phyloP scores from a whole-genome alignment of 2,113 vertebrate genomes.

The Tichodroma muraria region DNA sequence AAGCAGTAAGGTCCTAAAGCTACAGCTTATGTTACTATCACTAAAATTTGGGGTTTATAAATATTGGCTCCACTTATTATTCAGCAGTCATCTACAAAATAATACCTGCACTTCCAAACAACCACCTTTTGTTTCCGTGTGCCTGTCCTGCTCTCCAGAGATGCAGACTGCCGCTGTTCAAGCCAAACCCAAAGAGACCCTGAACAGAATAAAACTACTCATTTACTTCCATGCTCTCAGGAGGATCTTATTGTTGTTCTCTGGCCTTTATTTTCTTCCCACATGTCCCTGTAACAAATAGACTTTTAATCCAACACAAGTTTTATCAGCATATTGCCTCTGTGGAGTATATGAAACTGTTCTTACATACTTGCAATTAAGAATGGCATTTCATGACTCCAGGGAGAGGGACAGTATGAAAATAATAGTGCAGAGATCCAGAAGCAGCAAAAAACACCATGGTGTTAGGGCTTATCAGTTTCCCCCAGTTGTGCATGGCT shows the following conservation, averaged over 20 bases:
- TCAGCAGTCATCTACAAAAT: background rate
- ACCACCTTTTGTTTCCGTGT: background rate
- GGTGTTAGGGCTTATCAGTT: background rate
- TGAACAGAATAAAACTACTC: background rate
- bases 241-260: background rate
- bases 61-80: background rate
- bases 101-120: background rate
- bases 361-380: background rate
- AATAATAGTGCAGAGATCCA: background rate
- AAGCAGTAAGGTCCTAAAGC: background rate
- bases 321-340: background rate
- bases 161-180: background rate
- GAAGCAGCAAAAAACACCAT: background rate
- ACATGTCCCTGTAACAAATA: background rate
- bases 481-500: accelerated
- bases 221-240: background rate
- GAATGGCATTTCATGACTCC: background rate
- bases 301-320: background rate
- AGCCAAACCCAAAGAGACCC: background rate
- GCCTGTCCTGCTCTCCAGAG: background rate
- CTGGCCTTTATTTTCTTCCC: background rate
- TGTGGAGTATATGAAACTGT: background rate
- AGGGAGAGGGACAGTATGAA: background rate
- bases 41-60: background rate
- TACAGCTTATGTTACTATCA: background rate